A percentile compares a stretch with the other conserved stretches of the same genome.
Conservation (phyloP, 1,140 invertebrate genomes). For the Drosophila neocordata region DNA sequence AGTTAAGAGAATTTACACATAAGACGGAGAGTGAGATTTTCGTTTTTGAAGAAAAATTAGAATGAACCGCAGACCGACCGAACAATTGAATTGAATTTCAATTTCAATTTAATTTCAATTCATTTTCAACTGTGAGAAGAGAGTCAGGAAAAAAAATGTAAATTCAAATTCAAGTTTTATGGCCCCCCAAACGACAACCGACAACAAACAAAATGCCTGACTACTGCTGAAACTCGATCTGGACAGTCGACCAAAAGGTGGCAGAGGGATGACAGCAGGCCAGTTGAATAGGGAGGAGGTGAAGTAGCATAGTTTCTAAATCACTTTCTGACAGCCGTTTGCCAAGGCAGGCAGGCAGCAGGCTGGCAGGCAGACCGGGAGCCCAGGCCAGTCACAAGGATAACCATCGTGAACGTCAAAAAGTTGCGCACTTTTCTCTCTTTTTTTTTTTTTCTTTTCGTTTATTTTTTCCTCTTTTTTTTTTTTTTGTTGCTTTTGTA, state of each 20-base stretch:
- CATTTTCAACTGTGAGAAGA: slow-evolving; percentile 43
- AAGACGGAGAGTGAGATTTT: background rate
- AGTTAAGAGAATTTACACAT: background rate
- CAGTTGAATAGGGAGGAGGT: background rate
- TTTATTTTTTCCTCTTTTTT: background rate
- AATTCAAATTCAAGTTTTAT: slow-evolving; percentile 77
- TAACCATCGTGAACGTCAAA: slow-evolving; percentile 76
- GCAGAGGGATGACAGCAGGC: background rate
- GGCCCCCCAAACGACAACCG: slow-evolving; percentile 43
- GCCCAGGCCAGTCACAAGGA: slow-evolving; percentile 46
- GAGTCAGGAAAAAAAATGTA: slow-evolving; percentile 36
- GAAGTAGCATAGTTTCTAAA: slow-evolving; percentile 72
- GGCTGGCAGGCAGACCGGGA: slow-evolving; percentile 24
- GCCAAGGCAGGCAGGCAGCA: slow-evolving; percentile 16
- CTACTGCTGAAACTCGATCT: slow-evolving; percentile 24
- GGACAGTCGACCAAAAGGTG: slow-evolving; percentile 22
- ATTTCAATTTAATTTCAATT: slow-evolving; percentile 61
- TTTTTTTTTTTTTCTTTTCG: slow-evolving; percentile 4
- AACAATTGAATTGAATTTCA: slow-evolving; percentile 11
- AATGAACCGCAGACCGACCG: slow-evolving; percentile 1
- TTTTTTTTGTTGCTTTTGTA: slow-evolving; percentile 48
- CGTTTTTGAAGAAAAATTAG: slow-evolving; percentile 6
- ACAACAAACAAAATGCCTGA: slow-evolving; percentile 60
- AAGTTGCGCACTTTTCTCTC: slow-evolving; percentile 74
- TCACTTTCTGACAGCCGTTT: slow-evolving; percentile 76